Evolutionary conservation across 2,113 vertebrate species (phyloP), one percentile per base, ranked within the genome.

Genomic region (Nibea albiflora): DNA sequence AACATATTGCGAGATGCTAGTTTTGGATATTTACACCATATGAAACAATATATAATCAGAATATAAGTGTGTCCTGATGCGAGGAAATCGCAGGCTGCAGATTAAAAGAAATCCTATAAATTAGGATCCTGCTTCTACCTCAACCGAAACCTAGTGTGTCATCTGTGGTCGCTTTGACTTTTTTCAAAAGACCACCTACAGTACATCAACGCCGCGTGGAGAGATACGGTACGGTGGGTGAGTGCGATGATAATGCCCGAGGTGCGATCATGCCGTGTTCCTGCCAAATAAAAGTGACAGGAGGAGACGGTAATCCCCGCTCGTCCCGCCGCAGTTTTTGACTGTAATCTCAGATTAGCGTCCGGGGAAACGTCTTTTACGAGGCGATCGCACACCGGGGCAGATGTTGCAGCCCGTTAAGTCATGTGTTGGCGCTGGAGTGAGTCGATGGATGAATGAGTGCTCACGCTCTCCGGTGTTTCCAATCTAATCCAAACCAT

Each of bases 311-410:
- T 94, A 92, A 94, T 94, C 91, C 88, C 73, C 39, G 69, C 26
- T 64, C n/a, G 42, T 83, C 58, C 75, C 31, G 64, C 78, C 49
- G 68, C 85, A 73, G 56, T 83, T 83, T 90, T 72, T 68, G 61
- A 84, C 85, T 86, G 67, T 91, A 90, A 93, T 94, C 92, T 90
- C 74, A 89, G 89, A 88, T 92, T 92, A 91, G 75, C 85, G 90
- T 87, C 85, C 80, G 73, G 85, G 85, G 82, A 88, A 86, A 89
- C 76, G 85, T 81, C 85, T 78, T 78, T 88, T 5, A 66, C 20
- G 22, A 81, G 66, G 85, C 54, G 82, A 91, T 54, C 47, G 44
- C 80, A 54, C 84, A 65, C 76, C 12, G 14, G 77, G 69, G 52
- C 77, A 87, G 84, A 83, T 89, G 78, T 62, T 83, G 58, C 68